Evolutionary conservation across 2,888 invertebrate species (phyloP), one percentile per base, ranked within the genome.

Genomic region (Graphium colonna): DNA sequence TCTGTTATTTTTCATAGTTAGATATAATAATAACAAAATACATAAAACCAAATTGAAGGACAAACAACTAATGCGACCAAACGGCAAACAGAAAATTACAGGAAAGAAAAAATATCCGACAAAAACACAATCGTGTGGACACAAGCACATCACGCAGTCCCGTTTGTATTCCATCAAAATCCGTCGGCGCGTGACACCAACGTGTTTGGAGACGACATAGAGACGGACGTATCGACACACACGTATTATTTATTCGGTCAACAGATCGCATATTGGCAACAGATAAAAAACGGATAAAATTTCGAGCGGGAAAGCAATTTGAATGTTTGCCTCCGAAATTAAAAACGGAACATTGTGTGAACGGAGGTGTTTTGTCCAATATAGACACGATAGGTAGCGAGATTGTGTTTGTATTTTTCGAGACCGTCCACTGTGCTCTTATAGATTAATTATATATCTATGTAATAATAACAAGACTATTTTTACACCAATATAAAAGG

Each of bases 161-260:
- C n/a, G 39, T 51, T 51, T 45, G 39, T 39, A 51, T 45, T 28
- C 12, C 38, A 51, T 44, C 39, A 13, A 44, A 39, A 28, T 28
- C 5, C 10, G 39, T 44, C 15, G 10, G 28, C 13, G 39, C 51
- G 44, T 51, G 28, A 18, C 28, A 45, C 31, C 18, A 39, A 21
- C 31, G 28, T 42, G 43, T 44, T n/a, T 41, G 48, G 12, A 16
- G 44, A 10, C 21, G 10, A 38, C 21, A 38, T 36, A 36, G 36
- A 26, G 4, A 5, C 26, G 33, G 3, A 12, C 36, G 36, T n/a
- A 36, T 5, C 36, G 36, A 36, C 9, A 33, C 9, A 33, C 33
- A 2, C 1, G 36, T 36, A 10, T 36, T 36, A 36, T 36, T 36
- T 36, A 36, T 12, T 36, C 36, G n/a, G 36, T 36, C 36, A 36